Evolutionary conservation across 1,140 invertebrate species (phyloP), one percentile per base, ranked within the genome.

Genomic region (Drosophila equinoxialis): DNA sequence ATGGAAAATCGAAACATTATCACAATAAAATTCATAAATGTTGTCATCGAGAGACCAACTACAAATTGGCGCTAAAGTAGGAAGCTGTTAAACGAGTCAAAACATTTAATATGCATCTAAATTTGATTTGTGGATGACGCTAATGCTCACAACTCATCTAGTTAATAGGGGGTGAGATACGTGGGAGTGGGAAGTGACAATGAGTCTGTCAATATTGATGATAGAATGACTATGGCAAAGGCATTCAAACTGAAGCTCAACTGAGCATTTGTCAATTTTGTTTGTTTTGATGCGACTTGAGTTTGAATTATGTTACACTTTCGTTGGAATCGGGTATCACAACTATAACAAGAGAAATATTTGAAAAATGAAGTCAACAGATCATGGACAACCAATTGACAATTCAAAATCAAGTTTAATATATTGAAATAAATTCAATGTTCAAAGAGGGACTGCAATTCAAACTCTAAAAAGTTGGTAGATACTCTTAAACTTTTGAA

Each of bases 141-240:
- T 75, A 37, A 58, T 17, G 63, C 17, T 64, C 26, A 71, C 41
- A 61, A 60, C 55, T 69, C 26, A 23, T 11, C 35, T n/a, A 0
- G 14, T 39, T 33, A 17, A 48, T 10, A 8, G 14, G 6, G 45
- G 17, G 20, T 39, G 45, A 10, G 45, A 20, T 3, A 23, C 1
- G 17, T 20, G 17, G 13, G 17, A 17, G 33, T 39, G 35, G 30
- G 30, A 42, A 39, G 41, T 37, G 58, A 20, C 17, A 42, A 30
- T 30, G 39, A 72, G 23, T 57, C 41, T 51, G 41, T 26, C 20
- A 35, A 41, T 45, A 37, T 59, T 59, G 63, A 26, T 65, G 54
- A 57, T 59, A 57, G 57, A 61, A 55, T 77, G 39, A 62, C 71
- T 63, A 8, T 61, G 39, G 17, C 17, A 65, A 61, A 70, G 74